Base-by-base conservation (phyloP, 2,797 vertebrate species). In the Pseudomugil tenellus region DNA sequence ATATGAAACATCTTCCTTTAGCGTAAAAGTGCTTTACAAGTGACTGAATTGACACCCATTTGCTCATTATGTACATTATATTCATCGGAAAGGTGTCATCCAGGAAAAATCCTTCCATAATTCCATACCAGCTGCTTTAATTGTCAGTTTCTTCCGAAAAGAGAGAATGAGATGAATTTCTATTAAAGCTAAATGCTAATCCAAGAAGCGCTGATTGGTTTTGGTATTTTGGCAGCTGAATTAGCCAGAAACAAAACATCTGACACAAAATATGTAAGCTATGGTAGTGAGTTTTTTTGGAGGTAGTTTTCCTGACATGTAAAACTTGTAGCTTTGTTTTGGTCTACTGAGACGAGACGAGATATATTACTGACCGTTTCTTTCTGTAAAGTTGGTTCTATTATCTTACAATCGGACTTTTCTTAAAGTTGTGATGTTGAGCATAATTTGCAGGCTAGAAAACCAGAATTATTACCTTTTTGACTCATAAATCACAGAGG, bases 1-100 rank as follows among this genome's bases (percentile, higher is more conserved):
- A 49, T 2, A 13, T 23, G 25, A 25, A 49, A 49, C 25, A 4
- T 51, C 32, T 14, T 52, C 12, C 51, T 8, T 31, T 31, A 8
- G 63, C 34, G 9, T 60, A 11, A 60, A 76, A 31, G 29, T 39
- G 46, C 51, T n/a, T 70, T 48, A 13, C 35, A 2, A 7, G 16
- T 51, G 0, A 21, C 0, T 12, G 48, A 41, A 8, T 35, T 48
- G n/a, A 16, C 37, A 4, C 7, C 43, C 7, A 19, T 13, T 58
- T 71, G 56, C 51, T 49, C 32, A 4, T 52, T 34, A 49, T 34
- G 3, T 51, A 26, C 4, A 32, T n/a, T 25, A 32, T 29, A 23
- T 7, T 10, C 0, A 23, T 52, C 17, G 8, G 28, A 1, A 23
- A 61, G 25, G 1, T 6, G 6, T 21, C 49, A 28, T 23, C 3